phyloP scores from a whole-genome alignment of 2,113 vertebrate genomes.

The Myotis yumanensis region DNA sequence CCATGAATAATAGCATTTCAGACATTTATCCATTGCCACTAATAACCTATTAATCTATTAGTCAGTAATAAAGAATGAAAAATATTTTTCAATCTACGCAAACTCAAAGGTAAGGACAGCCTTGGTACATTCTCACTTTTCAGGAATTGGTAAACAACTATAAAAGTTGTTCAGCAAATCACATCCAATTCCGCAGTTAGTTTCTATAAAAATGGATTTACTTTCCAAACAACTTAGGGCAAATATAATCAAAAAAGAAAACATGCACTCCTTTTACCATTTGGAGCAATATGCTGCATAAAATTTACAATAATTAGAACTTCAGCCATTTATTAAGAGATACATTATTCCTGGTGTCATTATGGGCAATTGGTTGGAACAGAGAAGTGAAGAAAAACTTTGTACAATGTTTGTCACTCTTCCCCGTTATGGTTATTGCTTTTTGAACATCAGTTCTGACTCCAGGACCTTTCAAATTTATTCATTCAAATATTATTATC shows the following conservation, averaged over 20 bases:
- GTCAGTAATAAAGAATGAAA: background rate
- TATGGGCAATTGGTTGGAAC: background rate
- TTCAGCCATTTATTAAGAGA: slow-evolving; percentile 50
- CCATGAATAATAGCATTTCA: background rate
- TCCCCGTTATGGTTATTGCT: background rate
- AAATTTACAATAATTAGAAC: slow-evolving; percentile 42
- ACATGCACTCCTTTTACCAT: background rate
- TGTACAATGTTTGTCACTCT: background rate
- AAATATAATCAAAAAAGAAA: slow-evolving; percentile 53
- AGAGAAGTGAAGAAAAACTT: slow-evolving; percentile 35
- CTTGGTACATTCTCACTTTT: background rate
- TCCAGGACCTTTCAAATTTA: background rate
- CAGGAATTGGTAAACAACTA: background rate
- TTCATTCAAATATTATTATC: background rate
- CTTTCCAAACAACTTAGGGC: slow-evolving; percentile 32
- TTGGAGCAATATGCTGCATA: background rate
- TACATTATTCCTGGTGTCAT: slow-evolving; percentile 21
- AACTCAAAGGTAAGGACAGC: background rate
- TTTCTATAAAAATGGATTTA: slow-evolving; percentile 36
- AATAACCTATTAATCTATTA: background rate
- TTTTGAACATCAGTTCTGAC: slow-evolving; percentile 36
- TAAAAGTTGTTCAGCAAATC: background rate
- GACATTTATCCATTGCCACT: background rate
- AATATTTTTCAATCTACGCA: background rate
- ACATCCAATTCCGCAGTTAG: background rate